Base-by-base conservation (phyloP, 1,140 invertebrate species). In the Leptopilina clavipes region DNA sequence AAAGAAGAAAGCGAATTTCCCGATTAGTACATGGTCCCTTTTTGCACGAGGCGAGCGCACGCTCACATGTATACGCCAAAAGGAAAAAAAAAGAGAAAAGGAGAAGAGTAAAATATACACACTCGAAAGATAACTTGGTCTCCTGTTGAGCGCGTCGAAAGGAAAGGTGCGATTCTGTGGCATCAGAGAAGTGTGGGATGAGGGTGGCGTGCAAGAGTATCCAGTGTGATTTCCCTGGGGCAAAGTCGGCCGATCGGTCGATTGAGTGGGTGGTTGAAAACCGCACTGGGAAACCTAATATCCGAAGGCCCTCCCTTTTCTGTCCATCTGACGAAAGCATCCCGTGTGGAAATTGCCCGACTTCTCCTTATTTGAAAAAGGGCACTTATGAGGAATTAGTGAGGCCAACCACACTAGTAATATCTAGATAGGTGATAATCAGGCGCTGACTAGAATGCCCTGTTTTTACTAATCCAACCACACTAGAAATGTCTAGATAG, bases 261-360 rank as follows among this genome's bases (percentile, higher is more conserved):
- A 89, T 89, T 87, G 88, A 88, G 86, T 89, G 85, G 88, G 86
- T 88, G 88, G 88, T 85, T 90, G 89, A 90, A 89, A 89, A 89
- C 88, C 89, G 84, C 88, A 89, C 82, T 89, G 88, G 88, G 88
- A 89, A 89, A 89, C 88, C 88, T 89, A 89, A 89, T 89, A 89
- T 89, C 86, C 82, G 84, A 82, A 84, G 82, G 83, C 82, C 83
- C 82, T 79, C 78, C 85, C 82, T 85, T 82, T 82, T 84, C 82
- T 81, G 81, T 81, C 74, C 59, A 65, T 65, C 59, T 31, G 14
- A 31, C 12, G 59, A 65, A 65, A 65, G 59, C 59, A 37, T 22
- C n/a, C n/a, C n/a, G n/a, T n/a, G n/a, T n/a, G n/a, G n/a, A n/a
- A n/a, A n/a, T n/a, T n/a, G n/a, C n/a, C n/a, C n/a, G n/a, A n/a